Evolutionary conservation across 2,113 vertebrate genomes (phyloP).

Genomic region (Corythoichthys haematopterus): DNA sequence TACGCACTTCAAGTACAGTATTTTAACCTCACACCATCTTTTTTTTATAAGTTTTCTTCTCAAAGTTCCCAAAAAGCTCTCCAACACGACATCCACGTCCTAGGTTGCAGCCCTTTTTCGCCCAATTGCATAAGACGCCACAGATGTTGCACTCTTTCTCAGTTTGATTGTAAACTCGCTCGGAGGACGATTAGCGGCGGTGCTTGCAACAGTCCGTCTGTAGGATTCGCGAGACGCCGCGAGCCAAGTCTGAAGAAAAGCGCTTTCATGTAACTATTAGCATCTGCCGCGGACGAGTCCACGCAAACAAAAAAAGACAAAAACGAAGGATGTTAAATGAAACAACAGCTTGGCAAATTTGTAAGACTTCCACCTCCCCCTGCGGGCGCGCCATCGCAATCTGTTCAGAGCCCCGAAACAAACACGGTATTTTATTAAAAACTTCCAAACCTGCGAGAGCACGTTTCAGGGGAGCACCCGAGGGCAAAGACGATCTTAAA

Average conservation of each 20-base stretch:
- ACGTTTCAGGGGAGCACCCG: slow-evolving; percentile 23
- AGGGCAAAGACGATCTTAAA: slow-evolving; percentile 18
- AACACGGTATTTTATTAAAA: slow-evolving; percentile 27
- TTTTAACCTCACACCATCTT: no score
- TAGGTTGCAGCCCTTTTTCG: not conserved
- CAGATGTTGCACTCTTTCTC: slow-evolving; percentile 5
- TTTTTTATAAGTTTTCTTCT: no score
- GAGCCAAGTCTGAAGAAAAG: not conserved
- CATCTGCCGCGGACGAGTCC: slow-evolving; percentile 2
- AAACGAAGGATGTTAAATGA: slow-evolving; percentile 18
- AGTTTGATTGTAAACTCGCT: not conserved
- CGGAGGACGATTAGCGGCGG: not conserved
- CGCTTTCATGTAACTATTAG: slow-evolving; percentile 3
- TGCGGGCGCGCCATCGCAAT: not conserved
- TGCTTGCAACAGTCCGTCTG: slow-evolving; percentile 1
- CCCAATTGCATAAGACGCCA: not conserved
- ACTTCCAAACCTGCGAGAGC: slow-evolving; percentile 13
- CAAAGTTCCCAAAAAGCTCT: no score
- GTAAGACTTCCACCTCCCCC: not conserved
- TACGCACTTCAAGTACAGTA: no score
- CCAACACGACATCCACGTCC: not conserved
- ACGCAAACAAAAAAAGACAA: not conserved
- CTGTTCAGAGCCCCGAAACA: not conserved
- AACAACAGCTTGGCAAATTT: slow-evolving; percentile 5
- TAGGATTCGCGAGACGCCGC: not conserved